Conservation (phyloP, 2,113 vertebrate genomes). For the Gymnogyps californianus region DNA sequence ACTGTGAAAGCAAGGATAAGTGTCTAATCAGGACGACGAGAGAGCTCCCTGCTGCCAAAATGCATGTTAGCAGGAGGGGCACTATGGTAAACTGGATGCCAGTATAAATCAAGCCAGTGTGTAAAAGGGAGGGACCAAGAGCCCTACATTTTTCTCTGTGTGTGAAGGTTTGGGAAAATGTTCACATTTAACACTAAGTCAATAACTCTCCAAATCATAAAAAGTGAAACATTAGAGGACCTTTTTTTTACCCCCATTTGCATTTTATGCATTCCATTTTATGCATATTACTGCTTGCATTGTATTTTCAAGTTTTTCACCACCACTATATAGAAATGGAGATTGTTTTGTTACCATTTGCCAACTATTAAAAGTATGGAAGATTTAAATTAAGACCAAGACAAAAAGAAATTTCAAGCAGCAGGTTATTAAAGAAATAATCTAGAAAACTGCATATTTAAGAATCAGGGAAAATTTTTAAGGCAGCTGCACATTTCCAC, state of each 20-base stretch:
- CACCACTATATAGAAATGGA: accelerated
- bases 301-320: background rate
- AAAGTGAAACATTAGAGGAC: background rate
- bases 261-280: background rate
- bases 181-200: background rate
- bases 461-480: background rate
- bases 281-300: background rate
- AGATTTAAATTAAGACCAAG: background rate
- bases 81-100: background rate
- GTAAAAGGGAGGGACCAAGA: background rate
- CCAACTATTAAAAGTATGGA: background rate
- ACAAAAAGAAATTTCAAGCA: background rate
- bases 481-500: background rate
- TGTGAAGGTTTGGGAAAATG: background rate
- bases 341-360: background rate
- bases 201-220: background rate
- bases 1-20: background rate
- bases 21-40: background rate
- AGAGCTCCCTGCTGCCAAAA: background rate
- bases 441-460: background rate
- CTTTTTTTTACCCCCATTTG: accelerated
- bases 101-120: background rate
- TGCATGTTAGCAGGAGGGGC: background rate
- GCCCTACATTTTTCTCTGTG: background rate
- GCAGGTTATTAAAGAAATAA: background rate